phyloP scores from a whole-genome alignment of 2,888 invertebrate species.

The Eubasilissa splendida region DNA sequence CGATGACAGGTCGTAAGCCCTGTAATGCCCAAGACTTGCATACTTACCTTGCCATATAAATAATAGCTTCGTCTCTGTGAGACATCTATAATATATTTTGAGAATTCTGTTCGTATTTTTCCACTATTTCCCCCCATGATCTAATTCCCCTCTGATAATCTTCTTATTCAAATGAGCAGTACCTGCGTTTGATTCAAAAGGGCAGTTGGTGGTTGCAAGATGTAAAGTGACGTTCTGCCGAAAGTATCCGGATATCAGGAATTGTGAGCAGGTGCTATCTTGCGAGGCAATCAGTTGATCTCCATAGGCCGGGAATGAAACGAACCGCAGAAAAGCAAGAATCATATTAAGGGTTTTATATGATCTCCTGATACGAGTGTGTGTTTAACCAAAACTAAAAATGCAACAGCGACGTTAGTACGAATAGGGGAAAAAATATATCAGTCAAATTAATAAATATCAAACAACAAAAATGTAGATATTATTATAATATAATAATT shows the following conservation, averaged over 20 bases:
- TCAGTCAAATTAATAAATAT: too few species aligned
- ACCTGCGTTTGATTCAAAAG: background rate
- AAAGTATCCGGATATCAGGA: conserved; percentile 51
- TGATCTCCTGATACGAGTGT: background rate
- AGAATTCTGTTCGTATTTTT: background rate
- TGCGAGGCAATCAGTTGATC: conserved; percentile 54
- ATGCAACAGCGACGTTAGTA: too few species aligned
- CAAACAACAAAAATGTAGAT: too few species aligned
- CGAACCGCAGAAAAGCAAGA: conserved; percentile 43
- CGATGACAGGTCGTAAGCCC: too few species aligned
- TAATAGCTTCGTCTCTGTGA: too few species aligned
- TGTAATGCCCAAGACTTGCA: too few species aligned
- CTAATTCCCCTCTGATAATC: background rate
- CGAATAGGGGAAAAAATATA: too few species aligned
- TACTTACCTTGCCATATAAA: too few species aligned
- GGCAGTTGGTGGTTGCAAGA: background rate
- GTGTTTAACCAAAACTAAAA: too few species aligned
- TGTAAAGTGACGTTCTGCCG: conserved; percentile 36
- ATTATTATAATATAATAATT: too few species aligned
- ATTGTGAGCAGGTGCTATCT: conserved; percentile 55
- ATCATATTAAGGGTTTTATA: conserved; percentile 27
- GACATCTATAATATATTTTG: too few species aligned
- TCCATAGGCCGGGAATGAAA: conserved; percentile 38
- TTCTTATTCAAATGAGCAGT: conserved; percentile 27
- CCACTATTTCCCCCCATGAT: background rate